phyloP scores from a whole-genome alignment of 2,797 vertebrate species.

The Triplophysa yarkandensis region DNA sequence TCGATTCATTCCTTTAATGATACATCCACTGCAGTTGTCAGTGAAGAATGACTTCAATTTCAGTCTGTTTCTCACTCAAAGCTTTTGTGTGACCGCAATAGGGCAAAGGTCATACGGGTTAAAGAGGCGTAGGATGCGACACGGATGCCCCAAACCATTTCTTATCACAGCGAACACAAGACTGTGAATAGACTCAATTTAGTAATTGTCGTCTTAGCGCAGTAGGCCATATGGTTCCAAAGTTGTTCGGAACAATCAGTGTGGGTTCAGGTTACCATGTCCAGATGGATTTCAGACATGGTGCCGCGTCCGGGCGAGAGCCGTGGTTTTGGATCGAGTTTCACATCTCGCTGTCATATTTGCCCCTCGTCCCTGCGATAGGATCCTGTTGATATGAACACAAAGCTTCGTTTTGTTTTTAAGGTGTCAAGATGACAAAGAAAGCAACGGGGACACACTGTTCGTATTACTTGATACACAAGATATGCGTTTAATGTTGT shows the following conservation, averaged over 20 bases:
- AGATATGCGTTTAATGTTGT: neutral
- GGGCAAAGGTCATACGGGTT: neutral
- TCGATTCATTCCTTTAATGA: neutral
- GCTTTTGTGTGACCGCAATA: neutral
- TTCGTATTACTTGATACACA: conserved; percentile 20
- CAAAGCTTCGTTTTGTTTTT: conserved; percentile 53
- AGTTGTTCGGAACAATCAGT: conserved; percentile 68
- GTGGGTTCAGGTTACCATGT: conserved; percentile 67
- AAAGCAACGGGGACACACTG: conserved; percentile 48
- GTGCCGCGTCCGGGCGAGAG: conserved; percentile 55
- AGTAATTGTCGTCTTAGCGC: conserved; percentile 44
- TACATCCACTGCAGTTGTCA: neutral
- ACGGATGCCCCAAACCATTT: neutral
- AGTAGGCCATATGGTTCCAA: conserved; percentile 68
- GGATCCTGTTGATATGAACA: conserved; percentile 56
- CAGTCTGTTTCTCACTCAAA: neutral
- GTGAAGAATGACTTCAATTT: neutral
- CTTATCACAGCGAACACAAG: conserved; percentile 25
- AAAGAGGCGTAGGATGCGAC: neutral
- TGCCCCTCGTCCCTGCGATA: conserved; percentile 45
- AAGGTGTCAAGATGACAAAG: conserved; percentile 45
- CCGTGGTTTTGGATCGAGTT: conserved; percentile 48
- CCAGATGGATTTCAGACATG: conserved; percentile 64
- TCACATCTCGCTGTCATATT: conserved; percentile 54
- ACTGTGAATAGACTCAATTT: conserved; percentile 40